These are phyloP conservation scores for Triplophysa bombifrons DNA, from an alignment of 2,797 vertebrate species.

Conservation along the genomic window DNA sequence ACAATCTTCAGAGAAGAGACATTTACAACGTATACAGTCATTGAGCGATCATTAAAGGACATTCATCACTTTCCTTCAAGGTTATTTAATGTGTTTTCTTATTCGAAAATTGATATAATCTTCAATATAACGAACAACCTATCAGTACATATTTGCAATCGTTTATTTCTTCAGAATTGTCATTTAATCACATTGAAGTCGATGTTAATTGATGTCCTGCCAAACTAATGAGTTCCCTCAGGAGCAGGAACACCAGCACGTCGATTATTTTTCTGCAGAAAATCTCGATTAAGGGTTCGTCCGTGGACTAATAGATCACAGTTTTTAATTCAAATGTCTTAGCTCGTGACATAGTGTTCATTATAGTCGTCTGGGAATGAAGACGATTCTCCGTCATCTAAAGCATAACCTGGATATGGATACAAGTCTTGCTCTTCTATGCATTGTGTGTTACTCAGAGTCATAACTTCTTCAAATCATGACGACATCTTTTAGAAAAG, in stretches of 20 bases:
- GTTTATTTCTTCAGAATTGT: conserved; percentile 14
- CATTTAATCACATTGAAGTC: conserved; percentile 18
- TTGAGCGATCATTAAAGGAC: neutral
- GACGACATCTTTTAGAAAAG: neutral
- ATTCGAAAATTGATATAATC: neutral
- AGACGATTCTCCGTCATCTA: neutral
- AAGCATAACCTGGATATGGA: neutral
- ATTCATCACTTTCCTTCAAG: neutral
- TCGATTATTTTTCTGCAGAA: conserved; percentile 14
- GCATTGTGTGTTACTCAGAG: neutral
- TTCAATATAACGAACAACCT: neutral
- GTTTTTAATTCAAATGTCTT: conserved; percentile 7
- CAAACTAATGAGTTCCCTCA: conserved; percentile 7
- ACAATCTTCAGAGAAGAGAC: neutral
- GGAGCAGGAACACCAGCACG: neutral
- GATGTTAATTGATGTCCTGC: conserved; percentile 2
- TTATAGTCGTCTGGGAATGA: neutral
- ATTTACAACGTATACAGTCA: neutral
- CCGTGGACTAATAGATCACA: conserved; percentile 1
- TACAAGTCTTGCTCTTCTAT: neutral
- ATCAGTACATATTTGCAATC: conserved; percentile 11
- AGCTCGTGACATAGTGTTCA: neutral
- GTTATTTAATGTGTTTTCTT: conserved; percentile 17
- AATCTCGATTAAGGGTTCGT: conserved; percentile 3
- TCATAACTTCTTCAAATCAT: neutral